Base-by-base conservation (phyloP, 2,113 vertebrate genomes). In the Plecturocebus donacophilus region DNA sequence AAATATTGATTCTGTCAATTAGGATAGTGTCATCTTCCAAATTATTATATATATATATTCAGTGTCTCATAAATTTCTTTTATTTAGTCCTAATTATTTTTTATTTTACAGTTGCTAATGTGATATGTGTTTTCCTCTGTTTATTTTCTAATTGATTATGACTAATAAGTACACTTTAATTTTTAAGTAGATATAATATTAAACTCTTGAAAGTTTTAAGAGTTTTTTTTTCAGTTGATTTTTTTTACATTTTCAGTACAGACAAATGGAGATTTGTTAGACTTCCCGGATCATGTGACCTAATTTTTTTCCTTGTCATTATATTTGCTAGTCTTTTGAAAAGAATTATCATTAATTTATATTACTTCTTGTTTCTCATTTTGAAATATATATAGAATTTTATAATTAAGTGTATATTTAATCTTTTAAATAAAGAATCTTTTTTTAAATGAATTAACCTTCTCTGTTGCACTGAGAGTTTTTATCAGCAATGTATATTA, bases 331-430 rank as follows among this genome's bases (percentile, higher is more conserved):
- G 66, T 86, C 35, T 94, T 89, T 82, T 70, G 19, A 90, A 66
- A 83, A 76, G 91, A 82, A 79, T 23, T 68, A 35, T 80, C 35
- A 73, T 66, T 40, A 93, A 27, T 45, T 75, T 88, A 38, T 23
- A 92, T 70, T 92, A 35, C 17, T 88, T 71, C 38, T 92, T 95
- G 7, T 58, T 90, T 76, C 21, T 77, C 23, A 82, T 66, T 91
- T 93, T 66, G 77, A 91, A 89, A 76, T 49, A 91, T 11, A 75
- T 35, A 73, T 3, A 64, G 35, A 88, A 88, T 93, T 91, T 85
- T 84, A 76, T 3, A 90, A 75, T 30, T 42, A 32, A 93, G 9
- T 23, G 6, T 30, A 66, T 49, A 75, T 8, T 77, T 92, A 54
- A 68, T 27, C 7, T 95, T 79, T 88, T 19, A 85, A 75, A 94